These are phyloP conservation scores for Sebastes paucispinis DNA, from an alignment of 2,797 vertebrate genomes.

Conservation along the genomic window DNA sequence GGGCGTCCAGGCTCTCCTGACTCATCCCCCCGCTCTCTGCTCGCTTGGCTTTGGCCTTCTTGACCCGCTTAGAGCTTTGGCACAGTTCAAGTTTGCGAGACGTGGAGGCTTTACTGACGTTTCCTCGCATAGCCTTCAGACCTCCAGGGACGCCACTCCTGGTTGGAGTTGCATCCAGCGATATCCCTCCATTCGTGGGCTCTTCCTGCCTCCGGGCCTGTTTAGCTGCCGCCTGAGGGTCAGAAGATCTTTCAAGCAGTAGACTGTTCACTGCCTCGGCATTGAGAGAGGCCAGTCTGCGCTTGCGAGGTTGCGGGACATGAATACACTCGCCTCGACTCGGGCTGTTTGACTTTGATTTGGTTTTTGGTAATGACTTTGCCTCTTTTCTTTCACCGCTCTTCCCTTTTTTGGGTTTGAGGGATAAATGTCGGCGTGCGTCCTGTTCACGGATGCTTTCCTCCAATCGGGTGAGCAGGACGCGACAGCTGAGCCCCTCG, in stretches of 20 bases:
- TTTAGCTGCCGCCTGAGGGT: constrained; percentile 74
- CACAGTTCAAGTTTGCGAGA: constrained; percentile 59
- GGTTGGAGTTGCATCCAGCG: constrained; percentile 24
- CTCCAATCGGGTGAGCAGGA: constrained; percentile 91
- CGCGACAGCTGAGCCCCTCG: constrained; percentile 90
- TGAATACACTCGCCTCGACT: constrained; percentile 14
- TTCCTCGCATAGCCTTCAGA: constrained; percentile 43
- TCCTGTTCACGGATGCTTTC: constrained; percentile 62
- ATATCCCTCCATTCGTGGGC: constrained; percentile 64
- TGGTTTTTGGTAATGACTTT: constrained; percentile 63
- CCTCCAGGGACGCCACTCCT: constrained; percentile 54
- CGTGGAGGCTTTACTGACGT: constrained; percentile 37
- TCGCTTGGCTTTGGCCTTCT: constrained; percentile 71
- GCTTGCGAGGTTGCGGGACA: constrained; percentile 88
- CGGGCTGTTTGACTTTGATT: constrained; percentile 52
- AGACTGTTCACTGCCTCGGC: constrained; percentile 96
- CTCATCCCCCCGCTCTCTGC: constrained; percentile 38
- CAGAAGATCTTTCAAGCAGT: constrained; percentile 87
- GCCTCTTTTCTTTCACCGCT: constrained; percentile 46
- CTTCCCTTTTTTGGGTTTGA: constrained; percentile 59
- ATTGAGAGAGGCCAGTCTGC: constrained; percentile 93
- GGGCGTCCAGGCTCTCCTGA: constrained; percentile 67
- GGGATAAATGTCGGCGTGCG: constrained; percentile 7
- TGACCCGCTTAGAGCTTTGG: constrained; percentile 72
- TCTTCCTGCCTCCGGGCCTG: constrained; percentile 74